Conservation (phyloP, 2,797 vertebrate genomes). For the Rhinella marina region DNA sequence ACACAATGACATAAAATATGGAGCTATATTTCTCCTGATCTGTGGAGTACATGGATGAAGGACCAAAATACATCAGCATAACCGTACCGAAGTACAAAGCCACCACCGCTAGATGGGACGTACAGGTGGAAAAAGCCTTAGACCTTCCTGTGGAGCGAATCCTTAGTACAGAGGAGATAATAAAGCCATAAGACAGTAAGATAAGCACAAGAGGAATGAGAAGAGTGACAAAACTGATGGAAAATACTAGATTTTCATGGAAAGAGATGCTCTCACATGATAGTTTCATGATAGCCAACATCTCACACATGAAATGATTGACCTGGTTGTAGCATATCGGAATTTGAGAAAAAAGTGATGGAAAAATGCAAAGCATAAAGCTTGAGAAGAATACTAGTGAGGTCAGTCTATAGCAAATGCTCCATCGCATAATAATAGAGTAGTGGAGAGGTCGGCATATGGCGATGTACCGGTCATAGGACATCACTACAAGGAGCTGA, state of each 20-base stretch:
- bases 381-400: not conserved
- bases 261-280: not conserved
- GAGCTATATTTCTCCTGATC: constrained; percentile 57
- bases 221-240: not conserved
- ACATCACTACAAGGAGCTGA: not conserved
- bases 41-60: constrained; percentile 58
- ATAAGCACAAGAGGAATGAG: not conserved
- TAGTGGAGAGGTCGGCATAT: not conserved
- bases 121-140: not conserved
- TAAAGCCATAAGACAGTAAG: not conserved
- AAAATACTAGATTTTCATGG: not conserved
- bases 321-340: constrained; percentile 34
- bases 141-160: not conserved
- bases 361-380: not conserved
- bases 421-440: not conserved
- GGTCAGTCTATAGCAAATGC: not conserved
- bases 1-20: constrained; percentile 42
- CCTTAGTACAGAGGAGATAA: not conserved
- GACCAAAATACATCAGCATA: constrained; percentile 62
- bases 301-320: constrained; percentile 19
- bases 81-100: not conserved
- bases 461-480: not conserved
- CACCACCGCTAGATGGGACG: not conserved
- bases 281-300: not conserved
- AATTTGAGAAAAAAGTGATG: not conserved